Evolutionary conservation across 92 coral and sea anemone species (phyloP), one percentile per base, ranked within the genome.

Genomic region (Porites lobata): DNA sequence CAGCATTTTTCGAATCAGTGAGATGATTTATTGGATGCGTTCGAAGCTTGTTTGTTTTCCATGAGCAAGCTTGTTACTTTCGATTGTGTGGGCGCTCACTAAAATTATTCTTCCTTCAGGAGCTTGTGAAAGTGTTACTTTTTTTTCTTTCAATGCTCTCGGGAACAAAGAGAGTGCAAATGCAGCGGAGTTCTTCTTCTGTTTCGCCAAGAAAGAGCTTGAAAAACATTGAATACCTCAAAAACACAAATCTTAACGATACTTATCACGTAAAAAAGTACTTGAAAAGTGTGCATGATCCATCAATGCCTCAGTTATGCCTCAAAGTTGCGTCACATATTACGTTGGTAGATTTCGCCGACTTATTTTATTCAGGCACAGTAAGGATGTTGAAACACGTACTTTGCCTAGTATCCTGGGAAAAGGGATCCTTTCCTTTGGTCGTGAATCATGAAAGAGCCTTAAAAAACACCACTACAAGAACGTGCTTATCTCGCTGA

Each of bases 81-180:
- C 69, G 69, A 2, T n/a, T 64, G 17, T 64, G 18, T 29, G 8
- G 69, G 9, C 20, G 69, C 18, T 8, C 11, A 10, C 29, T 9
- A 52, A 1, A 11, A 38, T 38, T 2, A 38, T 38, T 38, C 43
- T 2, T 38, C 43, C 43, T 38, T 38, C 43, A 38, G 43, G 43
- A 38, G 43, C 43, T 3, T 38, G 6, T 38, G 43, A 38, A 38
- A 38, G 43, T 38, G 43, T 38, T 4, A 38, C 6, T 17, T 11
- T 2, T 26, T 24, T 22, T 14, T 68, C 32, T 15, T 13, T 1
- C 6, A 57, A 59, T 29, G 15, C 58, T 52, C 26, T 77, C 58
- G 69, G 19, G 21, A 57, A n/a, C 24, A 59, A 29, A 77, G 68
- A 58, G 24, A 58, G 81, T 77, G 68, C 59, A 77, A 77, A 47